Base-by-base conservation (phyloP, 1,140 invertebrate species). In the Ditylenchus dipsaci region DNA sequence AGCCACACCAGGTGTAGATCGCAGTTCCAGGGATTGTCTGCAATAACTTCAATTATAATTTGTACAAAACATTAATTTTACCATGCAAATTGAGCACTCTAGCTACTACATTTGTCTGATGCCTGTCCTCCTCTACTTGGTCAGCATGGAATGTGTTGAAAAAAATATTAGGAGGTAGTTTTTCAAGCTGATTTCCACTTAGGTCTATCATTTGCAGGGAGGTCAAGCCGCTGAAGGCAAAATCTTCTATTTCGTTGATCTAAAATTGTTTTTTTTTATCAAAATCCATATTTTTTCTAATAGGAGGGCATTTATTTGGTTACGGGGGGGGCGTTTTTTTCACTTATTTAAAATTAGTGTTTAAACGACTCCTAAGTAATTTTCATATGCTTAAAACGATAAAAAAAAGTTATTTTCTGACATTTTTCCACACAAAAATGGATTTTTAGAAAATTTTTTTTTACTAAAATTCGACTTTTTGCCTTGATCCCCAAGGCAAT, bases 11-110 rank as follows among this genome's bases (percentile, higher is more conserved):
- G 8, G 27, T 45, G n/a, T 30, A 5, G n/a, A 45, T 61, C 59
- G 27, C 59, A 61, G 27, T 61, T 61, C 59, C 27, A 61, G n/a
- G 59, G 59, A 17, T 61, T 61, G 3, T 61, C 59, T 61, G 3
- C 1, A 61, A 45, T 7, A 33, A 3, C 3, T 19, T 29, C n/a
- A 19, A 33, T 19, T 29, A 61, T 15, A 30, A 23, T 7, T 29
- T 45, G 3, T 23, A 5, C 59, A 23, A n/a, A n/a, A 3, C 59
- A 61, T 5, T 21, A 19, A 5, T 19, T 38, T 38, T 45, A 61
- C 59, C 49, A 26, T 53, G 49, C 15, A 53, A 17, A 26, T 53
- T 53, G n/a, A 53, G 23, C 3, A 53, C 49, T 61, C 59, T 19
- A 61, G 27, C 59, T 7, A 21, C 17, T 7, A 19, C 27, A 29